Evolutionary conservation across 2,113 vertebrate species (phyloP).

Genomic region (Crocuta crocuta): DNA sequence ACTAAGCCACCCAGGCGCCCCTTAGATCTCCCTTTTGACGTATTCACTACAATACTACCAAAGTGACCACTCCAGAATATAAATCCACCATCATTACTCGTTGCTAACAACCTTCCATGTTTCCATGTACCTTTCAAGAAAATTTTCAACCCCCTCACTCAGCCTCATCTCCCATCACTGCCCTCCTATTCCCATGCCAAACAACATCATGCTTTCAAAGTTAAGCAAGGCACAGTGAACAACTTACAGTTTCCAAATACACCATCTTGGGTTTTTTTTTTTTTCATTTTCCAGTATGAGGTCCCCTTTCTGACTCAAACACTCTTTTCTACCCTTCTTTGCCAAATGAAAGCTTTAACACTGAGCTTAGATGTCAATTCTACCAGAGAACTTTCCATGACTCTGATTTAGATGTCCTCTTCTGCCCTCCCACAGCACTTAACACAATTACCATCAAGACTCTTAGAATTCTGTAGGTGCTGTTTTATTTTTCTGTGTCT

Average conservation of each 20-base stretch:
- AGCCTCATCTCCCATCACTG: not conserved
- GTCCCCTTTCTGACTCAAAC: not conserved
- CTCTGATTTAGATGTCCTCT: conserved; percentile 10
- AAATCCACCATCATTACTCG: not conserved
- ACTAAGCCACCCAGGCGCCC: no score
- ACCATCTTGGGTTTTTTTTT: not conserved
- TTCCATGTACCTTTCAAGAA: not conserved
- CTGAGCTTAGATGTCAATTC: not conserved
- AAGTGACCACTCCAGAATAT: not conserved
- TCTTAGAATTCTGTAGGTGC: not conserved
- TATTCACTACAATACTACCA: not conserved
- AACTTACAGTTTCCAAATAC: not conserved
- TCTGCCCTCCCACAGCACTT: not conserved
- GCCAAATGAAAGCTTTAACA: conserved; percentile 25
- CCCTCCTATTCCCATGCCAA: not conserved
- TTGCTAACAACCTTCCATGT: not conserved
- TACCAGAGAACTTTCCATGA: not conserved
- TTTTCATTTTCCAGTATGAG: not conserved
- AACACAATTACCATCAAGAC: not conserved
- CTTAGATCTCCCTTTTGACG: not conserved
- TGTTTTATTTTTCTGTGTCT: conserved; percentile 13
- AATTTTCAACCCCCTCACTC: not conserved
- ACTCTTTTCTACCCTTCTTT: conserved; percentile 1
- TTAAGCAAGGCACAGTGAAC: not conserved
- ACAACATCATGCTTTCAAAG: not conserved